These are phyloP conservation scores for Anser cygnoides DNA, from an alignment of 2,113 vertebrate genomes.

Conservation along the genomic window DNA sequence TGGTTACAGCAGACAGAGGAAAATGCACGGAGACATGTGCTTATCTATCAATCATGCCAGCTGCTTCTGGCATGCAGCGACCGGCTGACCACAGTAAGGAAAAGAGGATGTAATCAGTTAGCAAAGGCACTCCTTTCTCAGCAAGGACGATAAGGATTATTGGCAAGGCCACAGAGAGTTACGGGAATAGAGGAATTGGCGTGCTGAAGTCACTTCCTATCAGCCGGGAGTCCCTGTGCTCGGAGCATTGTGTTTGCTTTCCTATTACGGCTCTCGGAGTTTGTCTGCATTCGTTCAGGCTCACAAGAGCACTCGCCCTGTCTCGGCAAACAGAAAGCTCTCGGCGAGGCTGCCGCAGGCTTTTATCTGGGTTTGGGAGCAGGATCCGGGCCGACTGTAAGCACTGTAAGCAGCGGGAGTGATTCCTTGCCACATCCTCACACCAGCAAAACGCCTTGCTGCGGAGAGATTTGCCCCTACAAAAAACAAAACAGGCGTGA, in stretches of 20 bases:
- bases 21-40: not conserved
- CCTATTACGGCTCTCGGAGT: not conserved
- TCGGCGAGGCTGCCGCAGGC: not conserved
- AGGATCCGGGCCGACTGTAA: not conserved
- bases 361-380: not conserved
- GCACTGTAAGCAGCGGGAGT: not conserved
- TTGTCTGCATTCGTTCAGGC: not conserved
- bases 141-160: conserved; percentile 42
- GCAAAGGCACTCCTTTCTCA: conserved; percentile 50
- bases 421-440: not conserved
- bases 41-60: conserved; percentile 47
- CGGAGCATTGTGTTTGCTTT: conserved; percentile 32
- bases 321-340: not conserved
- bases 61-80: conserved; percentile 44
- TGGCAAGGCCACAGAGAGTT: conserved; percentile 60
- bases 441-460: conserved; percentile 35
- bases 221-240: conserved; percentile 33
- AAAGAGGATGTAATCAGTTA: conserved; percentile 35
- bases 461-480: not conserved
- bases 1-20: not conserved
- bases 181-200: conserved; percentile 64
- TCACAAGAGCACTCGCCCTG: not conserved
- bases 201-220: conserved; percentile 66
- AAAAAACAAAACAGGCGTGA: not conserved
- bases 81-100: conserved; percentile 53